These are phyloP conservation scores for Decapterus maruadsi DNA, from an alignment of 2,797 vertebrate species.

Conservation along the genomic window DNA sequence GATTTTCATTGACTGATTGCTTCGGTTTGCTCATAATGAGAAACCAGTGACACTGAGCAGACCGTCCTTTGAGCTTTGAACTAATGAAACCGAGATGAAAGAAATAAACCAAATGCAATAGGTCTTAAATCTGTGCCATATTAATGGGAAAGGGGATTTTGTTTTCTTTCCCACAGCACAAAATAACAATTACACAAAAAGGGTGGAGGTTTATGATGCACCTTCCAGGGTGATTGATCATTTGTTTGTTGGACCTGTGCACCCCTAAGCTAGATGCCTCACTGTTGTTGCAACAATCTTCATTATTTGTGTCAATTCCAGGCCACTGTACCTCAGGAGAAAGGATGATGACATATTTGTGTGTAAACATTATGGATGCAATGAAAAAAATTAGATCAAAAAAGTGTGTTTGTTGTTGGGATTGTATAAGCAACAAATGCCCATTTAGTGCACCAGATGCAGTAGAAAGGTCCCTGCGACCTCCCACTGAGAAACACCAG, in stretches of 20 bases:
- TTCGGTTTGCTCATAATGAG: conserved; percentile 71
- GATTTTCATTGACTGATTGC: conserved; percentile 67
- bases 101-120: conserved; percentile 64
- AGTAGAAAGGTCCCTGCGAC: too few relatives aligned
- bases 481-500: too few relatives aligned
- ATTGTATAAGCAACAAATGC: too few relatives aligned
- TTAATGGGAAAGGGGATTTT: conserved; percentile 38
- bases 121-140: conserved; percentile 56
- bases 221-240: conserved; percentile 55
- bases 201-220: conserved; percentile 48
- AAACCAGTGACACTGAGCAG: conserved; percentile 61
- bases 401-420: neutral
- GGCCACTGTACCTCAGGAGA: conserved; percentile 9
- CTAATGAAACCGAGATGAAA: conserved; percentile 76
- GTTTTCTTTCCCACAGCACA: conserved; percentile 25
- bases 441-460: too few relatives aligned
- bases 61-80: conserved; percentile 71
- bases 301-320: conserved; percentile 33
- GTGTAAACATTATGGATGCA: conserved; percentile 4
- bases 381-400: neutral
- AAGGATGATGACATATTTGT: conserved; percentile 20
- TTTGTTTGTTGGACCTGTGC: conserved; percentile 49
- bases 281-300: too few relatives aligned
- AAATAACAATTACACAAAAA: conserved; percentile 38
- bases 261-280: conserved; percentile 60